A percentile compares a stretch with the other conserved stretches of the same genome.
These are phyloP conservation scores for Hafferia zeledoni DNA, from an alignment of 2,797 vertebrate genomes.

Conservation along the genomic window DNA sequence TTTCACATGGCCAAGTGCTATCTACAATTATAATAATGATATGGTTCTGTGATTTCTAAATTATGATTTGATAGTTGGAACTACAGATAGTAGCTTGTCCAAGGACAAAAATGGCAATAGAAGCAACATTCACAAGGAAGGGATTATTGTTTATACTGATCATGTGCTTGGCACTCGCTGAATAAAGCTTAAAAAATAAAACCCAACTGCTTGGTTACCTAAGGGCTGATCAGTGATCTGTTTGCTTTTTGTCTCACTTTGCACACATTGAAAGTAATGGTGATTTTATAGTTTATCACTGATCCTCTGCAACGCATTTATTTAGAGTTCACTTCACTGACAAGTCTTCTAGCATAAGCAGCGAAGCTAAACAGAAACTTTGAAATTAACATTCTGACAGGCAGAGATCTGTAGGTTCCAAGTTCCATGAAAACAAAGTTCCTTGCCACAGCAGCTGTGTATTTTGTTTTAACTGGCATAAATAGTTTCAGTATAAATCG, in stretches of 20 bases:
- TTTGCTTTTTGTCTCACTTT: neutral
- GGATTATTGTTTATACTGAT: neutral
- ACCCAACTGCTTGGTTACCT: neutral
- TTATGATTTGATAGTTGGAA: neutral
- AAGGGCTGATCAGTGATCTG: neutral
- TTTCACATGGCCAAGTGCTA: constrained; percentile 45
- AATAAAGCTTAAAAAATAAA: neutral
- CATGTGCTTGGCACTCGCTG: neutral
- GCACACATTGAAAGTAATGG: neutral
- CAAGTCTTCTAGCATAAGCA: neutral
- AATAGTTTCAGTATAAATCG: neutral
- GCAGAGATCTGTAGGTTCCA: neutral
- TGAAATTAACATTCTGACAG: neutral
- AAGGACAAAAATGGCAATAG: neutral
- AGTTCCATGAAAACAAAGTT: neutral
- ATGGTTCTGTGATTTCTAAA: neutral
- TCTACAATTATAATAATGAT: neutral
- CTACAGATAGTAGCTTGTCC: neutral
- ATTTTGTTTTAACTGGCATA: neutral
- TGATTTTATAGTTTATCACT: neutral
- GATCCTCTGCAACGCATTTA: neutral
- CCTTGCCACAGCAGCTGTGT: neutral
- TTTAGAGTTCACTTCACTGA: neutral
- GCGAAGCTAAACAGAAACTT: neutral
- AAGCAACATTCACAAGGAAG: neutral